A percentile compares a stretch with the other conserved stretches of the same genome.
phyloP scores from a whole-genome alignment of 2,113 vertebrate species.

The Notothenia coriiceps region DNA sequence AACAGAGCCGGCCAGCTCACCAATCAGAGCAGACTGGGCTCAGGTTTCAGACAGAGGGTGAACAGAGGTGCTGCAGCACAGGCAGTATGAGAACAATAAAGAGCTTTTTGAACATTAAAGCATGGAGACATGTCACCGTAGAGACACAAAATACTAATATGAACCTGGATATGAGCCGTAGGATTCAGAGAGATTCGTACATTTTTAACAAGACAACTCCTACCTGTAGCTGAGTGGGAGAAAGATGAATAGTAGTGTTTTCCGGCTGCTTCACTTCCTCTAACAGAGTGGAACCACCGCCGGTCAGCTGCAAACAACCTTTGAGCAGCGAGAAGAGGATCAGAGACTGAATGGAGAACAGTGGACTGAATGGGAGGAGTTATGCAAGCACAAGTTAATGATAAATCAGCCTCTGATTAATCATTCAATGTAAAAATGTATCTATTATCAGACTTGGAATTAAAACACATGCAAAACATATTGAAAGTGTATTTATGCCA shows the following conservation, averaged over 20 bases:
- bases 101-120: too few species aligned
- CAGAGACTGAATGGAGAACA: background rate
- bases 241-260: background rate
- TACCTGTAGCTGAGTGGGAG: constrained; percentile 34
- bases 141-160: too few species aligned
- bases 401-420: background rate
- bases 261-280: background rate
- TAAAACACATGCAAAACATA: background rate
- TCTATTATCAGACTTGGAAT: background rate
- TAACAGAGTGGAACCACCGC: background rate
- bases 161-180: too few species aligned
- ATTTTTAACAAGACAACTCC: background rate
- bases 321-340: constrained; percentile 5
- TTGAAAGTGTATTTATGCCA: background rate
- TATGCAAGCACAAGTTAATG: background rate
- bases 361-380: constrained; percentile 3
- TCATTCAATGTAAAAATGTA: background rate
- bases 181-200: too few species aligned
- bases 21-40: too few species aligned
- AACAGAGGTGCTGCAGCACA: too few species aligned
- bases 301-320: constrained; percentile 42
- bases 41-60: too few species aligned
- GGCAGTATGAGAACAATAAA: too few species aligned
- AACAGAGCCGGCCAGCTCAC: too few species aligned
- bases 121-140: too few species aligned